Conservation (phyloP, 2,888 invertebrate species). For the Drosophila testacea region DNA sequence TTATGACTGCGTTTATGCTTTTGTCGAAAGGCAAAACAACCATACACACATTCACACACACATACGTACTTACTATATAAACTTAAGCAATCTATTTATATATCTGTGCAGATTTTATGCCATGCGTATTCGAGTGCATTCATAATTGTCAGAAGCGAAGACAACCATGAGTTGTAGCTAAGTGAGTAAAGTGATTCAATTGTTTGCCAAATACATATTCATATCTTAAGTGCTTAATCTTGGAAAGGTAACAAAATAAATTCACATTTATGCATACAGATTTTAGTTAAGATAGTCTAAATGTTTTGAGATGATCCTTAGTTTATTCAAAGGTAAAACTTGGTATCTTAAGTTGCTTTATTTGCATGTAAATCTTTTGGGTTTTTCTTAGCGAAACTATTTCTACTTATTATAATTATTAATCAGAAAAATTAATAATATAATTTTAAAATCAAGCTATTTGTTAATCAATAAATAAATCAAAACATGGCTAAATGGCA, state of each 20-base stretch:
- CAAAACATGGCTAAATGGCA: no score
- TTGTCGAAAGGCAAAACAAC: constrained; percentile 66
- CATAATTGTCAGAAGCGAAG: constrained; percentile 55
- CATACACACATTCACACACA: constrained; percentile 17
- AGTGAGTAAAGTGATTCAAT: constrained; percentile 25
- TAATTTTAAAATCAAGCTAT: no score
- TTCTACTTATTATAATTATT: no score
- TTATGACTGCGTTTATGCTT: constrained; percentile 76
- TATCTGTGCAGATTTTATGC: constrained; percentile 45
- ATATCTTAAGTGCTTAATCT: constrained; percentile 30
- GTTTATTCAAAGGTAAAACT: neutral
- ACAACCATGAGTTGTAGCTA: constrained; percentile 21
- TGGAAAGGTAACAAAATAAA: constrained; percentile 2
- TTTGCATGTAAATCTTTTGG: no score
- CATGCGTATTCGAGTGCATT: constrained; percentile 57
- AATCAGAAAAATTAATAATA: no score
- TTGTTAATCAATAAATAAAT: no score
- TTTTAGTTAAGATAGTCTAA: neutral
- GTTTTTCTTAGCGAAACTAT: no score
- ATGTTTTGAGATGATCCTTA: no score
- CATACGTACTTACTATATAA: constrained; percentile 18
- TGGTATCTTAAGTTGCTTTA: no score
- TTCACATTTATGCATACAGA: neutral
- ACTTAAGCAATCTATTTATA: constrained; percentile 58
- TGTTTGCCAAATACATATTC: constrained; percentile 37